phyloP scores from a whole-genome alignment of 2,797 vertebrate genomes.

The Cynodonichthys magdalenae region DNA sequence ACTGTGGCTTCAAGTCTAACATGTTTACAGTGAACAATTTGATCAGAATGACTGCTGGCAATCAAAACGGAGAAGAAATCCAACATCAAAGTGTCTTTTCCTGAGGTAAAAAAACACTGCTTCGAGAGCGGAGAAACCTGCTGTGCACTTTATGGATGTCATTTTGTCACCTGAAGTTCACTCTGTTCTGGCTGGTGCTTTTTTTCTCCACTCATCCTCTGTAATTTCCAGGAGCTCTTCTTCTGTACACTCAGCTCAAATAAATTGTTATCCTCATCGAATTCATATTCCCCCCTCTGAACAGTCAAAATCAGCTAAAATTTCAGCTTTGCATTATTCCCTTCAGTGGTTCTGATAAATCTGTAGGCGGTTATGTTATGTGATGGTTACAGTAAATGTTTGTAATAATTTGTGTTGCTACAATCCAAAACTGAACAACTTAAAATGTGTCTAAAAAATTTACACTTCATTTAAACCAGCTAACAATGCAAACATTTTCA shows the following conservation, averaged over 20 bases:
- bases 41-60: constrained; percentile 6
- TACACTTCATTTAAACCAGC: too few species aligned
- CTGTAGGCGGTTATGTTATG: not conserved
- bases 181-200: not conserved
- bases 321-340: not conserved
- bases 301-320: not conserved
- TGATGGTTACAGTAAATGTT: not conserved
- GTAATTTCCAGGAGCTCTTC: not conserved
- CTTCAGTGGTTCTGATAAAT: not conserved
- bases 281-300: not conserved
- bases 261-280: not conserved
- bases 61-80: constrained; percentile 1
- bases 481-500: too few species aligned
- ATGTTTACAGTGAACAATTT: constrained; percentile 2
- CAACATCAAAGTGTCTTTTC: constrained; percentile 9
- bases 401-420: too few species aligned
- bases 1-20: not conserved
- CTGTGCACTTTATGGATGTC: not conserved
- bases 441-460: too few species aligned
- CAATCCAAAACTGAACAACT: too few species aligned
- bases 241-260: not conserved
- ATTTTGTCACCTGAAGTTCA: constrained; percentile 15
- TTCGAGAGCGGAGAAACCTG: constrained; percentile 1
- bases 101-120: constrained; percentile 1
- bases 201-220: not conserved